Base-by-base conservation (phyloP, 2,113 vertebrate genomes). In the Ictalurus punctatus region DNA sequence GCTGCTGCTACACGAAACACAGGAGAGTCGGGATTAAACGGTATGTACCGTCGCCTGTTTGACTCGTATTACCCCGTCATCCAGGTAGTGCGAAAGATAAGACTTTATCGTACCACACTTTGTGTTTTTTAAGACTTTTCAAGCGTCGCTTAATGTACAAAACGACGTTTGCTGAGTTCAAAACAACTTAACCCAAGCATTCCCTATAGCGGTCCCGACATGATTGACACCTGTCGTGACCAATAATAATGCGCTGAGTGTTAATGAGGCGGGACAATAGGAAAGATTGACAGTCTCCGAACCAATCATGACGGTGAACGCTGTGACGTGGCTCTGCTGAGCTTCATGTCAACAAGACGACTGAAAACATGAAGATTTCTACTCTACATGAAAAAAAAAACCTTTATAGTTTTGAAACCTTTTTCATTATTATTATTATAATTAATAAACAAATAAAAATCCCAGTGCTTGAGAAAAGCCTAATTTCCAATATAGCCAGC, bases 21-120 rank as follows among this genome's bases (percentile, higher is more conserved):
- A 92, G 94, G 93, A 91, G 95, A 95, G 86, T 89, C 94, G 6
- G 94, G 94, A 91, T 94, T 96, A 84, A 95, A 96, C 90, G 96
- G 96, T 96, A 92, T 58, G 81, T 89, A 84, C 65, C 13, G 17
- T 16, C 40, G 27, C 4, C 40, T 1, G 3, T 0, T 23, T 40
- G 4, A 0, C 3, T 25, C 8, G 1, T 4, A 30, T 27, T 17
- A 13, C 48, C 0, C 12, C 92, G 88, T 80, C 90, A 85, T 63
- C 58, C 65, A 16, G 2, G 58, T 25, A 54, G 19, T 4, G 76
- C 12, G n/a, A 21, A 7, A 19, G 21, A 17, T 6, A 9, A 78
- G 52, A 0, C 27, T 7, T 48, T 37, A n/a, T 2, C 3, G 3
- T 48, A 2, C 1, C 1, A 6, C 0, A 6, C 0, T 74, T 3